Conservation (phyloP, 2,113 vertebrate genomes). For the Oryzias javanicus region DNA sequence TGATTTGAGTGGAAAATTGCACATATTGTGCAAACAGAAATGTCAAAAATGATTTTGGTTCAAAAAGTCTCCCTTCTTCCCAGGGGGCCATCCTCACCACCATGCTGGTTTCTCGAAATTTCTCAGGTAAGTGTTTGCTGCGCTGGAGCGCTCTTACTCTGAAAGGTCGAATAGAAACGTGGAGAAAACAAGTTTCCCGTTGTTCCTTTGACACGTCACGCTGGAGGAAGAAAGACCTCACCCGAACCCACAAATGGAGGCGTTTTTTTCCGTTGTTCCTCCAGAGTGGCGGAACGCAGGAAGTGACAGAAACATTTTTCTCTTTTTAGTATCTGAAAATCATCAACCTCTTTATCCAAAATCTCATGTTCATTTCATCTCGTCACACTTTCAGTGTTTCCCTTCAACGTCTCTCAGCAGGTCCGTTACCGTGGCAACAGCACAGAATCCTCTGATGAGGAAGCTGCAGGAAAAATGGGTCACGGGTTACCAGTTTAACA, state of each 20-base stretch:
- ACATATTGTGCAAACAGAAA: neutral
- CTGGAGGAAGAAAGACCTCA: neutral
- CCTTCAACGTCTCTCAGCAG: neutral
- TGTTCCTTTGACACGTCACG: slow-evolving; percentile 6
- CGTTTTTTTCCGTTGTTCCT: neutral
- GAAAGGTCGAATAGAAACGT: neutral
- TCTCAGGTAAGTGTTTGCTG: slow-evolving; percentile 85
- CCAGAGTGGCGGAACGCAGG: slow-evolving; percentile 8
- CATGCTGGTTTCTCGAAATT: slow-evolving; percentile 95
- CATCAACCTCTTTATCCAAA: neutral
- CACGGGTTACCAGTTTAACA: too few relatives aligned
- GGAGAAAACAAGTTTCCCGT: fast-evolving
- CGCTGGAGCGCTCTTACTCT: too few relatives aligned
- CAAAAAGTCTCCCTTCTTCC: neutral
- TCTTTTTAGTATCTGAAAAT: too few relatives aligned
- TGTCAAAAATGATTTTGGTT: neutral
- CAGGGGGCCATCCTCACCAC: slow-evolving; percentile 95
- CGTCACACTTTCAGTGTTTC: slow-evolving; percentile 49
- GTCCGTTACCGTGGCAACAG: neutral
- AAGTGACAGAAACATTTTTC: neutral
- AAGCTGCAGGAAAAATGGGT: neutral
- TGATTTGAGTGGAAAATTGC: neutral
- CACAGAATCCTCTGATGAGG: neutral
- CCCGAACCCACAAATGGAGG: neutral
- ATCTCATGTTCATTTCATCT: slow-evolving; percentile 36